These are phyloP conservation scores for Phoenoteleia sp. DNA, from an alignment of 2,888 invertebrate genomes.

Conservation along the genomic window DNA sequence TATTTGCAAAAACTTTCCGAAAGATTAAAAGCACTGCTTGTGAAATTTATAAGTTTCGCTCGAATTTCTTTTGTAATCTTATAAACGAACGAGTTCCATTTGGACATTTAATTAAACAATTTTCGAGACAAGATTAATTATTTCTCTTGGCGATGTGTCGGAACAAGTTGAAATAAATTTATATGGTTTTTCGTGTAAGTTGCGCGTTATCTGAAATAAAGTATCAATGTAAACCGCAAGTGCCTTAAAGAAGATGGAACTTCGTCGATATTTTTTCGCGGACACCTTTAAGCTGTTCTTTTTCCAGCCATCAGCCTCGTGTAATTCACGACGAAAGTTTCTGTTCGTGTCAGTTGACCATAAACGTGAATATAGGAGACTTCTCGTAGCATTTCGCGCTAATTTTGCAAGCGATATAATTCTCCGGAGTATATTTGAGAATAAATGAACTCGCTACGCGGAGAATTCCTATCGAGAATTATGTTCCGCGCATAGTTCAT, in stretches of 20 bases:
- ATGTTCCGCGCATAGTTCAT: constrained; percentile 10
- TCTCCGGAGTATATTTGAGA: constrained; percentile 53
- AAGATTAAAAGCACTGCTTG: neutral
- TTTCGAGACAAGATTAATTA: neutral
- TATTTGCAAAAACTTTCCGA: neutral
- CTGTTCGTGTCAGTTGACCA: constrained; percentile 64
- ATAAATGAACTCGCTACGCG: constrained; percentile 53
- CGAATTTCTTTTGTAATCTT: neutral
- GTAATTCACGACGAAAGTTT: constrained; percentile 62
- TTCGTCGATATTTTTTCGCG: constrained; percentile 53
- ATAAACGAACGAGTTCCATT: neutral
- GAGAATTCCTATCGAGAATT: constrained; percentile 48
- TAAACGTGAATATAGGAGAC: constrained; percentile 53
- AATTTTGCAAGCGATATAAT: constrained; percentile 64
- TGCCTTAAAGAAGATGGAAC: constrained; percentile 50
- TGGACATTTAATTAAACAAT: neutral
- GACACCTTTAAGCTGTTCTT: constrained; percentile 49
- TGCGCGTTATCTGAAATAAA: constrained; percentile 3
- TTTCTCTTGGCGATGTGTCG: too few species aligned
- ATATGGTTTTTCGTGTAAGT: neutral
- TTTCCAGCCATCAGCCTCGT: neutral
- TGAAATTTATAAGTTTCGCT: neutral
- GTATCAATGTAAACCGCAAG: constrained; percentile 43
- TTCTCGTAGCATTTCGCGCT: constrained; percentile 44
- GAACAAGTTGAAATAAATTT: neutral